Conservation (phyloP, 2,113 vertebrate genomes). For the Sturnus vulgaris region DNA sequence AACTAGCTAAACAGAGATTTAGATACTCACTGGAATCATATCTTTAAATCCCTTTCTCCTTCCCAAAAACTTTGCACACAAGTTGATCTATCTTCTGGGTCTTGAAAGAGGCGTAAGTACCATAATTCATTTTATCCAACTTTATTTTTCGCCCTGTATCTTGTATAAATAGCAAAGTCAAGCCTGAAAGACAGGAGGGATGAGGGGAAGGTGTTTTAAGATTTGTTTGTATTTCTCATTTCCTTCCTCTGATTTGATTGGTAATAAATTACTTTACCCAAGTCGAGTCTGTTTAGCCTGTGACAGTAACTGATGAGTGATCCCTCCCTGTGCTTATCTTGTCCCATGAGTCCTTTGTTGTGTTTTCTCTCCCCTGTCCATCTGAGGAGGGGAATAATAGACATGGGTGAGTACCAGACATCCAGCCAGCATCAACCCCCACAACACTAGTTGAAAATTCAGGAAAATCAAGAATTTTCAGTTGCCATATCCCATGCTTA, state of each 20-base stretch:
- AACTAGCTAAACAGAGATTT: background rate
- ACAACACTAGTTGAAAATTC: background rate
- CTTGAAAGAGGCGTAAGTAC: rapidly evolving
- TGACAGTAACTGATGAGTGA: background rate
- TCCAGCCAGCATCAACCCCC: background rate
- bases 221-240: background rate
- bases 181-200: background rate
- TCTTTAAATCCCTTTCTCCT: background rate
- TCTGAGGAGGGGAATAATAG: background rate
- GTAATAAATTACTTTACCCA: background rate
- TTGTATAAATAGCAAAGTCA: background rate
- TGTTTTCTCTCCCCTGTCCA: background rate
- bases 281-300: rapidly evolving
- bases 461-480: background rate
- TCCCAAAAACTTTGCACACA: background rate
- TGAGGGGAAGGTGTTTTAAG: background rate
- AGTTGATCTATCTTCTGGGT: background rate
- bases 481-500: background rate
- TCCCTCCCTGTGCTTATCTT: background rate
- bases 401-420: background rate
- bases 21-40: background rate
- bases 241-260: background rate
- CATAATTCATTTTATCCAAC: background rate
- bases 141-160: background rate
- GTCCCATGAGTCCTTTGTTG: background rate